phyloP scores from a whole-genome alignment of 2,888 invertebrate genomes.

The Ashinkailepas kermadecensis region DNA sequence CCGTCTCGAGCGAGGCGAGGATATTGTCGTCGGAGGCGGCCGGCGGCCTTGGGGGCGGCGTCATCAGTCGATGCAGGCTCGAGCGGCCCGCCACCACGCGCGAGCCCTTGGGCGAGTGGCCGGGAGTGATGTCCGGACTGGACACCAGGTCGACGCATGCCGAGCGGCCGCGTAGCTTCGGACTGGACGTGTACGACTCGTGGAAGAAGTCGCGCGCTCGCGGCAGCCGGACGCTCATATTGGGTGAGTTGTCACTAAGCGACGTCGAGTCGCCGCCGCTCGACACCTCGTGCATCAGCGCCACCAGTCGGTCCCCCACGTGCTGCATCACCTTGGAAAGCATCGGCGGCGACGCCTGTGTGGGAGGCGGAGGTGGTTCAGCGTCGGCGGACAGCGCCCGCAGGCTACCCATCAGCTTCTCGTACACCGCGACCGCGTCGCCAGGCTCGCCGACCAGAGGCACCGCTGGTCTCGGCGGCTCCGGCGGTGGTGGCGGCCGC shows the following conservation, averaged over 20 bases:
- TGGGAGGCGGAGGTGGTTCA: constrained; percentile 69
- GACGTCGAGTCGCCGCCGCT: constrained; percentile 45
- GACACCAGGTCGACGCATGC: background rate
- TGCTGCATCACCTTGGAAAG: constrained; percentile 78
- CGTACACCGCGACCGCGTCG: constrained; percentile 68
- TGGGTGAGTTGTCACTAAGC: constrained; percentile 7
- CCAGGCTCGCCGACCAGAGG: background rate
- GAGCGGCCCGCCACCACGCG: background rate
- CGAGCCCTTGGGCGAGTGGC: background rate
- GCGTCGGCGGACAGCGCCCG: constrained; percentile 42
- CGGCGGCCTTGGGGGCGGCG: background rate
- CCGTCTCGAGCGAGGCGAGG: constrained; percentile 5
- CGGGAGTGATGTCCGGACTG: background rate
- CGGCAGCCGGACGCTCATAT: background rate
- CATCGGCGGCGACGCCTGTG: constrained; percentile 43
- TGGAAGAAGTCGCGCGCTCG: constrained; percentile 2
- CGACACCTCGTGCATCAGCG: constrained; percentile 82
- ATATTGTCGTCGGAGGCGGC: constrained; percentile 17
- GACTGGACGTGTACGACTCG: constrained; percentile 17
- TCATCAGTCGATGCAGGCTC: background rate
- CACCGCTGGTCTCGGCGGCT: background rate
- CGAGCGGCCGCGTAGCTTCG: background rate
- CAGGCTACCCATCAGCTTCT: constrained; percentile 66
- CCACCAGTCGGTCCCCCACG: constrained; percentile 75
- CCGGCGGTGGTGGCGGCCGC: background rate